A percentile compares a stretch with the other conserved stretches of the same genome.
These are phyloP conservation scores for Glaucomys volans DNA, from an alignment of 2,113 vertebrate genomes.

Conservation along the genomic window DNA sequence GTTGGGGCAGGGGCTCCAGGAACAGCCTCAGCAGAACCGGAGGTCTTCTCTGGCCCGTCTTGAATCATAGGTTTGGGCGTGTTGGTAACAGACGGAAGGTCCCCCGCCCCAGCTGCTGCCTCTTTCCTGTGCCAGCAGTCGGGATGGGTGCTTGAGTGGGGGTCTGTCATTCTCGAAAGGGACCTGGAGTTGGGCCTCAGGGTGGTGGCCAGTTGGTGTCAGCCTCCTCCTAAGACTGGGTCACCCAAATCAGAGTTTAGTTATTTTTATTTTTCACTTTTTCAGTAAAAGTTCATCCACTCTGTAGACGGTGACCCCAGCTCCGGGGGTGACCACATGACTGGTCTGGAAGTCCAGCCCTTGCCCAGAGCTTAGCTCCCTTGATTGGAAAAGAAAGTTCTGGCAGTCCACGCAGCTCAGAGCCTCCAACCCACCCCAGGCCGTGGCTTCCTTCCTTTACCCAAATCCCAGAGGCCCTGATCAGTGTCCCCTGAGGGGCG, in stretches of 20 bases:
- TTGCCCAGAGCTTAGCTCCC: not conserved
- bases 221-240: not conserved
- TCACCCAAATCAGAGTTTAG: too few relatives aligned
- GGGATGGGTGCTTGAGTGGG: not conserved
- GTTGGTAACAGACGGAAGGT: not conserved
- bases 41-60: not conserved
- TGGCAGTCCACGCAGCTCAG: accelerated
- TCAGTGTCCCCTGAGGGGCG: not conserved
- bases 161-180: too few relatives aligned
- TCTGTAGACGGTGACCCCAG: not conserved
- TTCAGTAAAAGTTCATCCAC: not conserved
- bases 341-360: not conserved
- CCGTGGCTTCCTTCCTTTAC: not conserved
- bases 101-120: not conserved
- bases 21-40: not conserved
- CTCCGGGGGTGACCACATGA: too few relatives aligned
- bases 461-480: not conserved
- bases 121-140: not conserved
- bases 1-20: not conserved
- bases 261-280: not conserved
- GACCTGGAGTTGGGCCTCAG: not conserved
- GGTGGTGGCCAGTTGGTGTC: not conserved
- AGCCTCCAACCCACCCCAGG: not conserved
- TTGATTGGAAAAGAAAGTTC: not conserved
- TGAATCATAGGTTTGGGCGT: not conserved